phyloP scores from a whole-genome alignment of 2,113 vertebrate species.

The Clinocottus analis region DNA sequence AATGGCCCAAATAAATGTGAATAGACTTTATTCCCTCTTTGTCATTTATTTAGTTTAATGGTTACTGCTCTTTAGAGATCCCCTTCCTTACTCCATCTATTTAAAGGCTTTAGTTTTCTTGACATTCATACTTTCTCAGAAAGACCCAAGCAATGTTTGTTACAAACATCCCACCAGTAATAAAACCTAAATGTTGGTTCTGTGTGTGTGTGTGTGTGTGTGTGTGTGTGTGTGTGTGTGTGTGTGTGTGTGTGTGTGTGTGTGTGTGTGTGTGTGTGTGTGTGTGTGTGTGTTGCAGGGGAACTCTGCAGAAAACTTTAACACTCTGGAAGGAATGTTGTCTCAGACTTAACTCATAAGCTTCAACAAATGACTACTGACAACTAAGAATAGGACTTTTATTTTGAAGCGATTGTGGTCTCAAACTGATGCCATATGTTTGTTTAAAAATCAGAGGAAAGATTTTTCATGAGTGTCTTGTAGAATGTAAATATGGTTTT shows the following conservation, averaged over 20 bases:
- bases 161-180: neutral
- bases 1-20: slow-evolving; percentile 10
- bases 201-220: slow-evolving; percentile 7
- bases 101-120: slow-evolving; percentile 1
- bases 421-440: slow-evolving; percentile 41
- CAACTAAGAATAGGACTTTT: slow-evolving; percentile 47
- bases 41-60: slow-evolving; percentile 13
- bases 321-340: slow-evolving; percentile 57
- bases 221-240: slow-evolving; percentile 16
- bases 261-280: slow-evolving; percentile 11
- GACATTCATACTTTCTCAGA: slow-evolving; percentile 10
- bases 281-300: slow-evolving; percentile 6
- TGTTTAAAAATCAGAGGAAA: slow-evolving; percentile 21
- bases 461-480: neutral
- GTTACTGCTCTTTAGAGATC: slow-evolving; percentile 25
- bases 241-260: slow-evolving; percentile 7
- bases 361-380: slow-evolving; percentile 63
- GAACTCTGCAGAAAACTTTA: slow-evolving; percentile 17
- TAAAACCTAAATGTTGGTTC: slow-evolving; percentile 22
- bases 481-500: neutral
- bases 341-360: slow-evolving; percentile 68
- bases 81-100: neutral
- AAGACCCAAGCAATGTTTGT: slow-evolving; percentile 1
- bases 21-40: slow-evolving; percentile 1
- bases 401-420: slow-evolving; percentile 45